Evolutionary conservation across 2,888 invertebrate genomes (phyloP).

Genomic region (Cheilosia impressa): DNA sequence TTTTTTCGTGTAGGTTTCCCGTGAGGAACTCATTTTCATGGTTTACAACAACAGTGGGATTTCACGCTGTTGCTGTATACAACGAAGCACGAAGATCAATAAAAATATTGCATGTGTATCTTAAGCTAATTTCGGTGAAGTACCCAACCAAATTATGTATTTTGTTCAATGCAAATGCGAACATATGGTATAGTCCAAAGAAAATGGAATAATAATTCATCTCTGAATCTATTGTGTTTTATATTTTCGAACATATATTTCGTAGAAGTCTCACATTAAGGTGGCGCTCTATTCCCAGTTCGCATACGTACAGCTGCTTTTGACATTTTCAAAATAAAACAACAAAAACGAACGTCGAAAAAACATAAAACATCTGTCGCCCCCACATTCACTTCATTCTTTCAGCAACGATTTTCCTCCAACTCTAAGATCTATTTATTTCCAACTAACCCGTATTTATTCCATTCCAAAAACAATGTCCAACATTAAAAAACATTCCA

Average conservation of each 20-base stretch:
- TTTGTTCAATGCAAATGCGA: too few relatives aligned
- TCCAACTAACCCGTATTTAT: constrained; percentile 6
- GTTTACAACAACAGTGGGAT: too few relatives aligned
- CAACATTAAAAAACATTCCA: constrained; percentile 70
- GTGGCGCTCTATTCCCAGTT: background rate
- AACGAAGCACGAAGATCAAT: too few relatives aligned
- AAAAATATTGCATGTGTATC: too few relatives aligned
- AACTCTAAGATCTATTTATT: constrained; percentile 20
- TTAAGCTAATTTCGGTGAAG: too few relatives aligned
- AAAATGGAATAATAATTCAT: too few relatives aligned
- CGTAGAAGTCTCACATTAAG: background rate
- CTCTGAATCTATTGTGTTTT: too few relatives aligned
- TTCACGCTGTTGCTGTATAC: too few relatives aligned
- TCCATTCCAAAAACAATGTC: constrained; percentile 62
- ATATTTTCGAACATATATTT: background rate
- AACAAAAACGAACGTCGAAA: constrained; percentile 10
- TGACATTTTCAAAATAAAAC: constrained; percentile 28
- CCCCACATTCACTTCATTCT: constrained; percentile 12
- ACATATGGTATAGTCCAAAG: too few relatives aligned
- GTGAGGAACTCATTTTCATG: too few relatives aligned
- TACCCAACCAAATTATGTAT: too few relatives aligned
- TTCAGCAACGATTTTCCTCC: constrained; percentile 3
- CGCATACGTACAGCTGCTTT: constrained; percentile 42
- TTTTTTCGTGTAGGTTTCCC: too few relatives aligned
- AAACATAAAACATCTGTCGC: constrained; percentile 47